These are phyloP conservation scores for Rhopilema esculentum DNA, from an alignment of 30 jellyfish, hydroid and myxozoan species.

Conservation along the genomic window DNA sequence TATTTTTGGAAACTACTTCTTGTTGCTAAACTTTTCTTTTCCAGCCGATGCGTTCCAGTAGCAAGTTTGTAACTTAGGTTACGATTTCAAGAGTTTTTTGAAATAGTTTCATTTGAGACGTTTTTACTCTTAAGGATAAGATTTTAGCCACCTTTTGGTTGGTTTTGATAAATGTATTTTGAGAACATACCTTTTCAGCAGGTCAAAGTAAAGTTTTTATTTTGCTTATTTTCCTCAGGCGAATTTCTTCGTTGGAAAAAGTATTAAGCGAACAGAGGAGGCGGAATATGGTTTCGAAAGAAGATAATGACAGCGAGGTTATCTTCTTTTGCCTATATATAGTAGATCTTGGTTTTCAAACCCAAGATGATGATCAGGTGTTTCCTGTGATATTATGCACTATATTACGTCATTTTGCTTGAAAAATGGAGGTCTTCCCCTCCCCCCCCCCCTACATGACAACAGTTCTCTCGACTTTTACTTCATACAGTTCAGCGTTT, in stretches of 20 bases:
- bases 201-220: too few species aligned
- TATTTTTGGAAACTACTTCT: too few species aligned
- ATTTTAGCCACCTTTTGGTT: background rate
- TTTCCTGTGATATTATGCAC: too few species aligned
- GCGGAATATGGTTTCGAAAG: constrained; percentile 7
- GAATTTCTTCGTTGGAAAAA: constrained; percentile 69
- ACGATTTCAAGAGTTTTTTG: background rate
- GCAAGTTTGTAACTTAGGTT: too few species aligned
- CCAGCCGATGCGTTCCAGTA: too few species aligned
- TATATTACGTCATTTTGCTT: too few species aligned
- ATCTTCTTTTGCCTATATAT: background rate
- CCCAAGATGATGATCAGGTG: too few species aligned
- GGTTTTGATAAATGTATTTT: too few species aligned
- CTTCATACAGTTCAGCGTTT: background rate
- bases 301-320: constrained; percentile 17
- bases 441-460: too few species aligned
- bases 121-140: background rate
- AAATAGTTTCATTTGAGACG: background rate
- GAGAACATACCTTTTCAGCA: too few species aligned
- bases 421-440: background rate
- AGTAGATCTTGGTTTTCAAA: background rate
- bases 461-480: too few species aligned
- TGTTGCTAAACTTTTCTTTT: too few species aligned
- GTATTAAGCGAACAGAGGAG: constrained; percentile 41
- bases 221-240: constrained; percentile 26